Evolutionary conservation across 2,797 vertebrate species (phyloP), one percentile per base, ranked within the genome.

Genomic region (Eulemur coronatus): DNA sequence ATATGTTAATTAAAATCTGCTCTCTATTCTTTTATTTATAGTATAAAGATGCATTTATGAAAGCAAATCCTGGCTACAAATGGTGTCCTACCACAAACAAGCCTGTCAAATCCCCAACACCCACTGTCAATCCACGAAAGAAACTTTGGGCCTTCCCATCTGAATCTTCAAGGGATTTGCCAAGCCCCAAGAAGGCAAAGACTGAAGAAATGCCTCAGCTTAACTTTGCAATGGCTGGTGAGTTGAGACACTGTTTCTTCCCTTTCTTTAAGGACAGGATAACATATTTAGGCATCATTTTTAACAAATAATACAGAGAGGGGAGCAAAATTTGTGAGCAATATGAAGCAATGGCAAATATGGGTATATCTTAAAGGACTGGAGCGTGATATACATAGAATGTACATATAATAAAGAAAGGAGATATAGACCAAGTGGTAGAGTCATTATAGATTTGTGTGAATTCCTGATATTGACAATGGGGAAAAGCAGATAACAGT

Each of bases 21-120:
- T 96, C 0, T 96, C 89, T 98, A 2, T 84, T 67, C 81, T 80
- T 97, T 97, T 98, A 90, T 98, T 98, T 89, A 73, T 98, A 99
- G 99, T 99, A 99, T 98, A 99, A 99, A 95, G 99, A 99, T 98
- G 99, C 99, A 50, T 99, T 99, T 97, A 99, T 99, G 99, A 99
- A 99, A 98, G 99, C 99, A 76, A 99, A 99, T 95, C 99, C 99
- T 24, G 99, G 99, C 93, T 99, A 99, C 98, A 99, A 99, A 98
- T 99, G 99, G 99, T 99, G 99, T 98, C 99, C 99, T 70, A 99
- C 99, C 89, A 99, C 99, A 98, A 99, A 99, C 98, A 99, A 99
- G 98, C 99, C 99, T 88, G 99, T 99, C 69, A 99, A 99, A 98
- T 99, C 99, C 78, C 98, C 99, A 46, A 96, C 99, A 87, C 98